Base-by-base conservation (phyloP, 2,797 vertebrate genomes). In the Capromys pilorides region DNA sequence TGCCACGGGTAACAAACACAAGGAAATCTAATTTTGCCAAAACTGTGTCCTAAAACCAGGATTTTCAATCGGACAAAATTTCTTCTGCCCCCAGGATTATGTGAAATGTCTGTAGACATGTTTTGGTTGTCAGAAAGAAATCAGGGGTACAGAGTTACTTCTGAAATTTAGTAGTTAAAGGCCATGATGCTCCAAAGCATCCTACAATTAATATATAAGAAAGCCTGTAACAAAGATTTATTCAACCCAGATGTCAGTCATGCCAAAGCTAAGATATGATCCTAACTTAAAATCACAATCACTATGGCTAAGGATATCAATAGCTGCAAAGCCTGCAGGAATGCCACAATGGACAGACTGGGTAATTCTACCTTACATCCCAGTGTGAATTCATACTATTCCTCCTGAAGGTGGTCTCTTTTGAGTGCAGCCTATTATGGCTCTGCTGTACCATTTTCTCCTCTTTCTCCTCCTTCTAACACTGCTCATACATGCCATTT, bases 1-100 rank as follows among this genome's bases (percentile, higher is more conserved):
- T 95, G 36, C 39, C n/a, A 96, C 33, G 73, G 45, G 51, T 49
- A 88, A 84, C 57, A 78, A 92, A 73, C 49, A 89, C 36, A 86
- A 84, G 75, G 73, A 80, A 8, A 73, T 78, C 64, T 64, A 91
- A n/a, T 80, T 83, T 93, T 73, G 28, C 10, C n/a, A 11, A 82
- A 75, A 94, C 85, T 80, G 87, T 77, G 33, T 28, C 49, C 61
- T 93, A 81, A 88, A 73, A 66, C 83, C 49, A 21, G 81, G n/a
- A 57, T 81, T 85, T 18, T 88, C 54, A 57, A 39, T 31, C 21
- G 91, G 73, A 86, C 16, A 66, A 13, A 26, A 85, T 66, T 19
- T 62, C 31, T 10, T 1, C 36, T 66, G 41, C 6, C 71, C n/a
- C 8, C 9, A 41, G 13, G 16, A 28, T 41, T 57, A 94, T 84